Evolutionary conservation across 2,888 invertebrate species (phyloP), one percentile per base, ranked within the genome.

Genomic region (Geotrupes spiniger): DNA sequence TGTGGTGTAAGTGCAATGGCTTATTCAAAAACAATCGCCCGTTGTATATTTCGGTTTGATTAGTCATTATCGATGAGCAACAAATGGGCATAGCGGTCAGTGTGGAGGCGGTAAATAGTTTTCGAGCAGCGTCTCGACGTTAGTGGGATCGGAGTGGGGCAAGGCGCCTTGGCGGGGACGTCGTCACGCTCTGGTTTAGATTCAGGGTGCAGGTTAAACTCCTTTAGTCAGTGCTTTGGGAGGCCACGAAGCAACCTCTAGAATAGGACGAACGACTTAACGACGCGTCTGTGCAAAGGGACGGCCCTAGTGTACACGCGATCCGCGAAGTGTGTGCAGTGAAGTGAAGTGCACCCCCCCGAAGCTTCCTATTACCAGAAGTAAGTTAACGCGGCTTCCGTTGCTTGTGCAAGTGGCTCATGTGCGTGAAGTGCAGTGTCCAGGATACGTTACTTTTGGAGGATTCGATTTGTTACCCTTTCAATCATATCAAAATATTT

Each of bases 171-270:
- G 54, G 65, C 69, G 66, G 71, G 68, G 58, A 57, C 46, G 54
- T 51, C 63, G 65, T 66, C 63, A 63, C 64, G 68, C 61, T 66
- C 63, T 66, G 65, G 64, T 68, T 72, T 72, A 71, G 70, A 70
- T 67, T 68, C 64, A 60, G 68, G 68, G 66, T 68, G 62, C 64
- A 64, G 64, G 61, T 67, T 64, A 64, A 60, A 60, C 63, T 63
- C 60, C 66, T 69, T 66, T 71, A 73, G 71, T 73, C 69, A 72
- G 71, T 71, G 72, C 72, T 72, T 71, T 71, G 70, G 61, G 68
- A 71, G 70, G 71, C 70, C 65, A 70, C 71, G 63, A 70, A 70
- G 71, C 69, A 69, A 73, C 65, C 67, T 68, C 69, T 70, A 69
- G 69, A 67, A 67, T 63, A 62, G 67, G 66, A 70, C 73, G 73